Percentiles rank a stretch among this genome's conserved stretches.
phyloP scores from a whole-genome alignment of 92 coral and sea anemone species.

The Chrysogorgia sp. region DNA sequence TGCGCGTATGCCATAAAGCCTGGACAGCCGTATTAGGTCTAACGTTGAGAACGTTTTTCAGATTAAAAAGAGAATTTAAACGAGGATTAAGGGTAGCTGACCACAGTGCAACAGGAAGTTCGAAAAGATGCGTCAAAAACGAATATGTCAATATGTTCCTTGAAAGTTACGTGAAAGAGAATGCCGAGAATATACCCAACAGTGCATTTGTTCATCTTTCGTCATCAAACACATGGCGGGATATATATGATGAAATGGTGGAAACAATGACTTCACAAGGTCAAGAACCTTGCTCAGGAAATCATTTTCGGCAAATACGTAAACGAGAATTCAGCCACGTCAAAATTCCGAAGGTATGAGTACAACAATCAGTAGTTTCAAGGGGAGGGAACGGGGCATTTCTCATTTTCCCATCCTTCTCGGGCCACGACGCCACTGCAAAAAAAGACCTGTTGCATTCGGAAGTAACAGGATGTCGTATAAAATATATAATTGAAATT shows the following conservation, averaged over 20 bases:
- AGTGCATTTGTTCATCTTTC: slow-evolving; percentile 55
- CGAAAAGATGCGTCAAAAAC: neutral
- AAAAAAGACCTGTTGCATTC: too few species aligned
- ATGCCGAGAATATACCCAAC: slow-evolving; percentile 68
- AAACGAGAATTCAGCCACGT: slow-evolving; percentile 55
- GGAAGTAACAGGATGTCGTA: too few species aligned
- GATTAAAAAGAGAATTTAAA: slow-evolving; percentile 49
- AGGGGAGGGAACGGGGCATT: too few species aligned
- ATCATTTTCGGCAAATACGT: slow-evolving; percentile 48
- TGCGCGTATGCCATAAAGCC: slow-evolving; percentile 52
- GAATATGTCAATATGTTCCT: slow-evolving; percentile 55
- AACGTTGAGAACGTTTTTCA: slow-evolving; percentile 56
- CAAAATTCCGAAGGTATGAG: slow-evolving; percentile 69
- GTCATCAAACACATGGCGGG: slow-evolving; percentile 41
- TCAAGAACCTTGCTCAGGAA: slow-evolving; percentile 25
- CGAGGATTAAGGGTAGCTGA: slow-evolving; percentile 44
- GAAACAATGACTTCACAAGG: slow-evolving; percentile 35
- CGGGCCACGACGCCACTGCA: too few species aligned
- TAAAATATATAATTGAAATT: too few species aligned
- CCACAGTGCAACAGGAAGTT: slow-evolving; percentile 49
- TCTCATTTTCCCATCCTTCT: too few species aligned
- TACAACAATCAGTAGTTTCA: too few species aligned
- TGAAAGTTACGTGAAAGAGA: slow-evolving; percentile 58
- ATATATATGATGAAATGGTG: slow-evolving; percentile 57
- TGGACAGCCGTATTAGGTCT: slow-evolving; percentile 61